A percentile compares a stretch with the other conserved stretches of the same genome.
phyloP scores from a whole-genome alignment of 2,113 vertebrate species.

The Castor canadensis region DNA sequence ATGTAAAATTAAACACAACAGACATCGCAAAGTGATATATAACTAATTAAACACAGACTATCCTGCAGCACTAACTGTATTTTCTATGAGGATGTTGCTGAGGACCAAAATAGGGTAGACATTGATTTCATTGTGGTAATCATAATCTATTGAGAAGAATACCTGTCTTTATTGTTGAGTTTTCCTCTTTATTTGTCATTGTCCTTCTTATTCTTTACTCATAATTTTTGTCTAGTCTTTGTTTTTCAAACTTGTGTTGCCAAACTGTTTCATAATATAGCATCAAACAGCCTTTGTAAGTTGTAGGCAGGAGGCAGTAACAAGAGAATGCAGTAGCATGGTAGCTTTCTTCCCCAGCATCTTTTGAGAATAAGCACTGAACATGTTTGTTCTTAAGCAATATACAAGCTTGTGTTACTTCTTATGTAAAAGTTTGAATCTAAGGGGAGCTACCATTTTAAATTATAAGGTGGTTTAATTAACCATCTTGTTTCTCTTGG shows the following conservation, averaged over 20 bases:
- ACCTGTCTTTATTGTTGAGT: neutral
- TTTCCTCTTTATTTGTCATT: neutral
- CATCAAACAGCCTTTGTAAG: neutral
- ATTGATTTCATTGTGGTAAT: neutral
- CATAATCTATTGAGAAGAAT: neutral
- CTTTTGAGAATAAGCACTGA: neutral
- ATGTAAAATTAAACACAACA: neutral
- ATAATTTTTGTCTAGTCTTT: constrained; percentile 30
- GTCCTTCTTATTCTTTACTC: neutral
- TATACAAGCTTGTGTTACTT: neutral
- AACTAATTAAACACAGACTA: neutral
- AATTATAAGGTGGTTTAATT: constrained; percentile 32
- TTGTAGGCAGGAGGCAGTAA: constrained; percentile 45
- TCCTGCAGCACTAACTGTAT: neutral
- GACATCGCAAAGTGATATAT: neutral
- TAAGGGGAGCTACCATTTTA: constrained; percentile 19
- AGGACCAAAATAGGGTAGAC: neutral
- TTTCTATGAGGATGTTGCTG: neutral
- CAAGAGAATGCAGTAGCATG: neutral
- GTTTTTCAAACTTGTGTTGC: constrained; percentile 42
- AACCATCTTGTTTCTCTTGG: neutral
- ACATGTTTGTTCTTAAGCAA: neutral
- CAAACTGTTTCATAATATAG: constrained; percentile 21
- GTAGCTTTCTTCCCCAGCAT: neutral
- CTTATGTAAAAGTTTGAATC: constrained; percentile 31